phyloP scores from a whole-genome alignment of 2,888 invertebrate genomes.

The Scaptomyza parva region DNA sequence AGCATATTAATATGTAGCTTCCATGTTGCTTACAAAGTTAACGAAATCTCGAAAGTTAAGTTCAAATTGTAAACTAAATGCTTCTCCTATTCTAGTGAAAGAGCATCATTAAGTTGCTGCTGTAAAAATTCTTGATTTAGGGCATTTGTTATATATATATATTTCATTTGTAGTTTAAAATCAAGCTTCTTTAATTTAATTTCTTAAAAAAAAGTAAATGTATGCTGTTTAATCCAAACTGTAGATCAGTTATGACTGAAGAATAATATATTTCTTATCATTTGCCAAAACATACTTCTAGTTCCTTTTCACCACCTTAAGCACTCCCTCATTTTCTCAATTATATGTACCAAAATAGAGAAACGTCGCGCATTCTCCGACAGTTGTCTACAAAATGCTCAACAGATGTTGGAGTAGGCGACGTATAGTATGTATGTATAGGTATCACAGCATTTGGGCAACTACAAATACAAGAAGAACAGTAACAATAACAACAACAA shows the following conservation, averaged over 20 bases:
- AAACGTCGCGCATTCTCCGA: conserved; percentile 48
- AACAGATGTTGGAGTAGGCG: conserved; percentile 77
- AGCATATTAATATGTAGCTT: conserved; percentile 62
- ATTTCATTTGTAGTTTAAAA: too few species aligned
- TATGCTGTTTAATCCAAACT: too few species aligned
- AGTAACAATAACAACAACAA: conserved; percentile 8
- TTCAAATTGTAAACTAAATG: conserved; percentile 3
- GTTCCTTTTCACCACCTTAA: background rate
- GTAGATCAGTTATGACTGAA: too few species aligned
- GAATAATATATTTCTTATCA: too few species aligned
- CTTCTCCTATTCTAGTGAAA: conserved; percentile 20
- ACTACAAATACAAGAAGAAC: conserved; percentile 31
- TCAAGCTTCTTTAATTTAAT: too few species aligned
- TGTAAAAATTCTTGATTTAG: too few species aligned
- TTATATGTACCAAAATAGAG: conserved; percentile 11
- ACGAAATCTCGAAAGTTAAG: conserved; percentile 18
- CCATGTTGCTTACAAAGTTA: conserved; percentile 3
- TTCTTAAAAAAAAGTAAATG: too few species aligned
- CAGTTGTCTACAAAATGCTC: conserved; percentile 59
- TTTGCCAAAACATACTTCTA: background rate
- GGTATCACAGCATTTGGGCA: conserved; percentile 56
- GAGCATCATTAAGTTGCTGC: conserved; percentile 12
- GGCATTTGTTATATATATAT: too few species aligned
- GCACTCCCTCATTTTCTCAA: background rate
- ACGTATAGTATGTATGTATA: too few species aligned